Percentiles rank a stretch among this genome's conserved stretches.
phyloP scores from a whole-genome alignment of 1,140 invertebrate species.

The Neodiprion virginianus region DNA sequence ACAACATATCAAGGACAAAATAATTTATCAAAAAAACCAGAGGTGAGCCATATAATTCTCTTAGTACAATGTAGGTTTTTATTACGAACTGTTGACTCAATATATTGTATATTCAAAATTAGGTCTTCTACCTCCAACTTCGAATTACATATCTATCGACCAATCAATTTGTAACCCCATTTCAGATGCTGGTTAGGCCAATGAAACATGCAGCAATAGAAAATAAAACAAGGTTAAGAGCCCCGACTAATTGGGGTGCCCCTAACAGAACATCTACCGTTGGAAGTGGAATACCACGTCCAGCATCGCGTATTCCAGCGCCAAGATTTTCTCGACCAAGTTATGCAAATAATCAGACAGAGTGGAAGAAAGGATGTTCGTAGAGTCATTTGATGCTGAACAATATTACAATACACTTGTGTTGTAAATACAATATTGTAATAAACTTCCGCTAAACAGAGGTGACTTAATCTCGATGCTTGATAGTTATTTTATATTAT shows the following conservation, averaged over 20 bases:
- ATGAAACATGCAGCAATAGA: conserved; percentile 21
- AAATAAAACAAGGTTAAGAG: conserved; percentile 44
- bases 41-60: background rate
- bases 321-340: conserved; percentile 40
- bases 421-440: background rate
- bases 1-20: background rate
- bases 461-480: no score
- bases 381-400: conserved; percentile 18
- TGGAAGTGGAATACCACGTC: conserved; percentile 57
- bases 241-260: conserved; percentile 45
- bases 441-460: no score
- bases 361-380: conserved; percentile 33
- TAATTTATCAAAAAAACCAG: background rate
- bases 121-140: background rate
- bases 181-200: background rate
- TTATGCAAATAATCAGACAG: conserved; percentile 30
- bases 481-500: background rate
- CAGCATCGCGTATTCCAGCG: conserved; percentile 55
- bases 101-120: background rate
- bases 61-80: background rate
- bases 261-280: conserved; percentile 36
- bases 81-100: no score
- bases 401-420: conserved; percentile 1
- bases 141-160: no score
- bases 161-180: background rate